Evolutionary conservation across 2,113 vertebrate species (phyloP).

Genomic region (Osmerus eperlanus): DNA sequence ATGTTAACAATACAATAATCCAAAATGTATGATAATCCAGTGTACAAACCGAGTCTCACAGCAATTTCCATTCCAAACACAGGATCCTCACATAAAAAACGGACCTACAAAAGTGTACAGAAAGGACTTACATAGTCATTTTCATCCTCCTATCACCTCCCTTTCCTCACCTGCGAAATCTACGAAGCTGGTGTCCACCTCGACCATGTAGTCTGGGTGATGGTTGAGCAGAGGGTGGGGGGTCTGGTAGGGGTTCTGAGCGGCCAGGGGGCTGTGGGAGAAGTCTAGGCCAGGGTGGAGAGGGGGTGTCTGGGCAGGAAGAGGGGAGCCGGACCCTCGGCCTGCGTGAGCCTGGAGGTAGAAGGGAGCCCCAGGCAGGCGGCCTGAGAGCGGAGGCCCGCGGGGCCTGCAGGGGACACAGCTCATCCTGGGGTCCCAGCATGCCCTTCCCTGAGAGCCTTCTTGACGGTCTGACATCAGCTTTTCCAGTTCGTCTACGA

Average conservation of each 20-base stretch:
- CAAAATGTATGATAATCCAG: no score
- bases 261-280: constrained; percentile 65
- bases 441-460: constrained; percentile 70
- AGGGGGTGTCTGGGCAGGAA: constrained; percentile 77
- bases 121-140: neutral
- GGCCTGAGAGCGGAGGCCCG: neutral
- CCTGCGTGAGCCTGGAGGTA: constrained; percentile 75
- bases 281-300: constrained; percentile 66
- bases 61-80: neutral
- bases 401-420: constrained; percentile 44
- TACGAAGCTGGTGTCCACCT: constrained; percentile 85
- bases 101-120: no score
- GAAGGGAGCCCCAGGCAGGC: constrained; percentile 46
- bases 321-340: constrained; percentile 72
- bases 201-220: constrained; percentile 65
- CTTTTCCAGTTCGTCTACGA: constrained; percentile 83
- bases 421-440: constrained; percentile 41
- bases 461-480: constrained; percentile 83
- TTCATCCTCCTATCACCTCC: neutral
- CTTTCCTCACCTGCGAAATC: constrained; percentile 79
- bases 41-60: neutral
- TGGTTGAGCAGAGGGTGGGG: constrained; percentile 64
- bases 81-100: no score
- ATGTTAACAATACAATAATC: no score
- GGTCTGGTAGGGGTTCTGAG: constrained; percentile 42